These are phyloP conservation scores for Dallia pectoralis DNA, from an alignment of 2,797 vertebrate genomes.

Conservation along the genomic window DNA sequence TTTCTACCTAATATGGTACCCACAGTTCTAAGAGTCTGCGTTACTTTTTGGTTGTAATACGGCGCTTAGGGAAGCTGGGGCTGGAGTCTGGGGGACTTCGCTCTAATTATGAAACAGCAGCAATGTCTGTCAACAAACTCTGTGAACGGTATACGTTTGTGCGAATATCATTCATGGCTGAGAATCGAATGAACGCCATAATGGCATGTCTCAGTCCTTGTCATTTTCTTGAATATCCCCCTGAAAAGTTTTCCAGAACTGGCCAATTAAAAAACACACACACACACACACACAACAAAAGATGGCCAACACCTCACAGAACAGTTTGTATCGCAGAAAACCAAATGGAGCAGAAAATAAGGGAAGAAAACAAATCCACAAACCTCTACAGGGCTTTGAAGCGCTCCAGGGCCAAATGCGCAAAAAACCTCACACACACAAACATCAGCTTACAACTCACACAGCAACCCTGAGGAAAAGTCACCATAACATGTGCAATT, in stretches of 20 bases:
- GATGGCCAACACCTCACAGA: not conserved
- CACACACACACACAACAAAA: not conserved
- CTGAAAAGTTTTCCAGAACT: not conserved
- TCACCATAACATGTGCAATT: not conserved
- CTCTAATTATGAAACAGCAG: too few relatives aligned
- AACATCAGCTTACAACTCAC: not conserved
- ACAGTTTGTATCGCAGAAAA: not conserved
- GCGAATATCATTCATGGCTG: not conserved
- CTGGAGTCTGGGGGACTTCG: not conserved
- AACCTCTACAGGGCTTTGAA: not conserved
- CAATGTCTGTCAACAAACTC: too few relatives aligned
- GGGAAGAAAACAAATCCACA: not conserved
- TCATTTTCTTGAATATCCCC: not conserved
- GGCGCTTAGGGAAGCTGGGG: too few relatives aligned
- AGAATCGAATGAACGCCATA: not conserved
- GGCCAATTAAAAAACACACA: not conserved
- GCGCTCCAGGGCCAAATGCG: not conserved
- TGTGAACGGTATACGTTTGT: too few relatives aligned
- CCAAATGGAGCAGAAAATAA: not conserved
- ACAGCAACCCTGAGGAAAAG: conserved; percentile 3
- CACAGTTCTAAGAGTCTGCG: too few relatives aligned
- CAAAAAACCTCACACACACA: conserved; percentile 2
- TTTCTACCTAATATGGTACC: too few relatives aligned
- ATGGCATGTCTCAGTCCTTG: not conserved
- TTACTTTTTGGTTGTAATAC: too few relatives aligned